These are phyloP conservation scores for Acanthisitta chloris DNA, from an alignment of 2,113 vertebrate genomes.

Conservation along the genomic window DNA sequence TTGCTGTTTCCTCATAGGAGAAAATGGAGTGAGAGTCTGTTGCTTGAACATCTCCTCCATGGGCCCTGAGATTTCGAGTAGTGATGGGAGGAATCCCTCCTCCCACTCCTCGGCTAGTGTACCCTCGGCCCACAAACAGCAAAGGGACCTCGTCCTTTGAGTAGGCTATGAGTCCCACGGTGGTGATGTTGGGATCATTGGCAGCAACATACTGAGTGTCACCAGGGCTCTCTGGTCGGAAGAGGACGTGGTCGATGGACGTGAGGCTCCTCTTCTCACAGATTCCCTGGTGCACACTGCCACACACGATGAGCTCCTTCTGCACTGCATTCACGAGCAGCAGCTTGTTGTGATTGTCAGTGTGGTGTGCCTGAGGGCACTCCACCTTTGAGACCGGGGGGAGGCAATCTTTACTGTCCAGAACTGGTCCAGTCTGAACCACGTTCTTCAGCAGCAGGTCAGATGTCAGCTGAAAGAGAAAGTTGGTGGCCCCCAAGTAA, in stretches of 20 bases:
- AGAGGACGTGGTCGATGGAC: constrained; percentile 75
- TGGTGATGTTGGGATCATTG: constrained; percentile 93
- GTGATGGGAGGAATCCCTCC: constrained; percentile 94
- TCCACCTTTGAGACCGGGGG: constrained; percentile 85
- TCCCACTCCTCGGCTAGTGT: constrained; percentile 85
- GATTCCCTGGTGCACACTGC: constrained; percentile 92
- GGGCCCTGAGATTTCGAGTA: constrained; percentile 82
- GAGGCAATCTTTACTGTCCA: constrained; percentile 91
- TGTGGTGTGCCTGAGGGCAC: constrained; percentile 87
- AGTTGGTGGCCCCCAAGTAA: constrained; percentile 90
- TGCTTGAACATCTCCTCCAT: constrained; percentile 1
- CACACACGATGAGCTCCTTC: constrained; percentile 90
- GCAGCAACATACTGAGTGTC: constrained; percentile 96
- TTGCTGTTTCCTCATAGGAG: constrained; percentile 96
- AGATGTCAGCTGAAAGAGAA: constrained; percentile 88
- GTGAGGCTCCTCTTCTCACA: constrained; percentile 89
- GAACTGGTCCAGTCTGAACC: constrained; percentile 84
- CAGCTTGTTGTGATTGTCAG: constrained; percentile 93
- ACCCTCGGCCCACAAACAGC: constrained; percentile 92
- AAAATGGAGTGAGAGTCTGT: constrained; percentile 86
- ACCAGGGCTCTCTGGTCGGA: constrained; percentile 87
- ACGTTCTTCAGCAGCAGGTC: constrained; percentile 77
- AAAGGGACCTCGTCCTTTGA: constrained; percentile 80
- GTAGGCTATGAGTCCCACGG: constrained; percentile 88
- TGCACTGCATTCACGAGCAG: constrained; percentile 84